phyloP scores from a whole-genome alignment of 2,888 invertebrate genomes.

The Caenorhabditis zanzibari region DNA sequence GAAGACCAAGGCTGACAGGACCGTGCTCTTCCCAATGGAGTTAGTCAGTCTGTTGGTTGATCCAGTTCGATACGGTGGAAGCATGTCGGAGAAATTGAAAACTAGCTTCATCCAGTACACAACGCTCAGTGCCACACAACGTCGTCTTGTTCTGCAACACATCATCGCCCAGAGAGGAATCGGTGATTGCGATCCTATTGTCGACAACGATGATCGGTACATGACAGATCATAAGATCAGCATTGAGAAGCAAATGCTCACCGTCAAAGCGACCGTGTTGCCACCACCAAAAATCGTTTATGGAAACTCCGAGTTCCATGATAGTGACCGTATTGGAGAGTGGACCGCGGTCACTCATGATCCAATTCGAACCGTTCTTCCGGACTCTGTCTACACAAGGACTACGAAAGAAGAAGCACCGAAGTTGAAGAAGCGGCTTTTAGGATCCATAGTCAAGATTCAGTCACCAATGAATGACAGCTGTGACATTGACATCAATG shows the following conservation, averaged over 20 bases:
- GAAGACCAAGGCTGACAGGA: background rate
- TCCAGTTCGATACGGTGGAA: slow-evolving; percentile 10
- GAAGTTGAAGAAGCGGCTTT: background rate
- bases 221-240: slow-evolving; percentile 17
- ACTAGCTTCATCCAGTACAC: slow-evolving; percentile 5
- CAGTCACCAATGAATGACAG: background rate
- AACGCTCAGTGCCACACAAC: slow-evolving; percentile 12
- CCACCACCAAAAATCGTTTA: slow-evolving; percentile 42
- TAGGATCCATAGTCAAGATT: slow-evolving; percentile 32
- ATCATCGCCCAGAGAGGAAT: slow-evolving; percentile 11
- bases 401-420: background rate
- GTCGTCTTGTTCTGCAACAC: background rate
- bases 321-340: slow-evolving; percentile 8
- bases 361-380: background rate
- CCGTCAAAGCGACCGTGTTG: slow-evolving; percentile 35
- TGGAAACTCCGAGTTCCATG: slow-evolving; percentile 11
- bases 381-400: background rate
- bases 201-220: slow-evolving; percentile 44
- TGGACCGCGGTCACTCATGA: slow-evolving; percentile 33
- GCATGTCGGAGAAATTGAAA: background rate
- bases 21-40: slow-evolving; percentile 18
- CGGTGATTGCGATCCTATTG: background rate
- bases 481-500: background rate
- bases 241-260: slow-evolving; percentile 26
- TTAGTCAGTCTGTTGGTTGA: slow-evolving; percentile 3